Percentiles rank a stretch among this genome's conserved stretches.
phyloP scores from a whole-genome alignment of 2,797 vertebrate genomes.

The Chaunax sp. region DNA sequence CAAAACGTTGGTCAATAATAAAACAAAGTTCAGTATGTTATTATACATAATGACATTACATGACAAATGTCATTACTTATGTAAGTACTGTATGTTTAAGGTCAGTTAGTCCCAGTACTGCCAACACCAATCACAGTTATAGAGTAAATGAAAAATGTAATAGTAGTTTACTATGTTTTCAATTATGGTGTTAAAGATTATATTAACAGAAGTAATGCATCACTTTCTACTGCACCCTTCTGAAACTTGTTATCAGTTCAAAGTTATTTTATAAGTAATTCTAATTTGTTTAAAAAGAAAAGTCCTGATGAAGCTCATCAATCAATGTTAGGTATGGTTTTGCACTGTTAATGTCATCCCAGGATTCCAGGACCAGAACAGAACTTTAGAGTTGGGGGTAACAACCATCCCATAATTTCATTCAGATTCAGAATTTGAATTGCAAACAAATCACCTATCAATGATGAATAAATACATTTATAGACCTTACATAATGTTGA shows the following conservation, averaged over 20 bases:
- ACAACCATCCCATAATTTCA: not conserved
- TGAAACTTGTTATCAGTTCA: not conserved
- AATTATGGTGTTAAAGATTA: too few species aligned
- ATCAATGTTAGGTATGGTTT: not conserved
- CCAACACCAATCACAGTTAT: too few species aligned
- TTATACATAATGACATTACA: not conserved
- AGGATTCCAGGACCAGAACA: not conserved
- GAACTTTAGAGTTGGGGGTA: not conserved
- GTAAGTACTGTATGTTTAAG: too few species aligned
- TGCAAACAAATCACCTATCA: not conserved
- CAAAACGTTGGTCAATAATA: not conserved
- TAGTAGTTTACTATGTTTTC: too few species aligned
- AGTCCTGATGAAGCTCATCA: too few species aligned
- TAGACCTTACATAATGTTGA: constrained; percentile 8
- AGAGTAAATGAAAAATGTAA: too few species aligned
- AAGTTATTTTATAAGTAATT: not conserved
- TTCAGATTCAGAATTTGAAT: not conserved
- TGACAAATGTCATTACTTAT: too few species aligned
- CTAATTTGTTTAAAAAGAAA: too few species aligned
- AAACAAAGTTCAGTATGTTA: not conserved
- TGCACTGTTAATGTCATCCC: not conserved
- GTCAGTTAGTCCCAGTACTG: too few species aligned
- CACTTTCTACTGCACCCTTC: too few species aligned
- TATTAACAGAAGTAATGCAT: too few species aligned
- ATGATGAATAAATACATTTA: constrained; percentile 10